Evolutionary conservation across 2,888 invertebrate species (phyloP).

Genomic region (Dichetophora obliterata): DNA sequence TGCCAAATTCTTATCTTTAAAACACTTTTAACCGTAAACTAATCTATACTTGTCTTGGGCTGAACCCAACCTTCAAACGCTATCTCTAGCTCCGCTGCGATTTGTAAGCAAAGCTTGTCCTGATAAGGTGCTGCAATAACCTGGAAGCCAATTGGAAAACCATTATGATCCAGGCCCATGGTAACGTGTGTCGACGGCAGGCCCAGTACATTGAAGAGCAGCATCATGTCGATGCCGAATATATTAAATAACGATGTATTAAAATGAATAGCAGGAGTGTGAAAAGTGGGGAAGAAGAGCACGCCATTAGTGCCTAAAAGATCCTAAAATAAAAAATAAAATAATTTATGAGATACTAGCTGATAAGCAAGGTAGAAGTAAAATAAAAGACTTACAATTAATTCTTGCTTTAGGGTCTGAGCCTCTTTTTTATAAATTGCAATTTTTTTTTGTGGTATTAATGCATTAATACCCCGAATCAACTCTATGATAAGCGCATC

Average conservation of each 20-base stretch:
- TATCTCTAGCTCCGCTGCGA: constrained; percentile 83
- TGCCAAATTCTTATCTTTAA: not conserved
- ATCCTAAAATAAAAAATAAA: constrained; percentile 47
- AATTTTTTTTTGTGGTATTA: constrained; percentile 50
- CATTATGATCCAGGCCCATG: constrained; percentile 74
- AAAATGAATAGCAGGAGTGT: constrained; percentile 77
- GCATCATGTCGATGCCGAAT: constrained; percentile 55
- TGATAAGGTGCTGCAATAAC: constrained; percentile 82
- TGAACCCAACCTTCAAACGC: constrained; percentile 87
- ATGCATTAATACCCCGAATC: constrained; percentile 54
- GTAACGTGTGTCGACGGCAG: constrained; percentile 84
- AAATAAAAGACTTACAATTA: constrained; percentile 54
- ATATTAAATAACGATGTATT: constrained; percentile 74
- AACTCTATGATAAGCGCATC: constrained; percentile 61
- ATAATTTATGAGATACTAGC: too few relatives aligned
- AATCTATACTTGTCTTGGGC: constrained; percentile 62
- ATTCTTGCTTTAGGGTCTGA: constrained; percentile 49
- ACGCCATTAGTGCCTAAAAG: constrained; percentile 79
- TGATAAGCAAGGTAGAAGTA: too few relatives aligned
- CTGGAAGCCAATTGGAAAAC: constrained; percentile 84
- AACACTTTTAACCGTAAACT: not conserved
- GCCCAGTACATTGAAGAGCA: constrained; percentile 73
- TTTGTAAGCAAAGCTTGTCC: constrained; percentile 85
- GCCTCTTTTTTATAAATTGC: constrained; percentile 54
- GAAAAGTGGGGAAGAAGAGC: constrained; percentile 80